A percentile compares a stretch with the other conserved stretches of the same genome.
Evolutionary conservation across 2,888 invertebrate species (phyloP).

Genomic region (Hirtodrosophila histrioides): DNA sequence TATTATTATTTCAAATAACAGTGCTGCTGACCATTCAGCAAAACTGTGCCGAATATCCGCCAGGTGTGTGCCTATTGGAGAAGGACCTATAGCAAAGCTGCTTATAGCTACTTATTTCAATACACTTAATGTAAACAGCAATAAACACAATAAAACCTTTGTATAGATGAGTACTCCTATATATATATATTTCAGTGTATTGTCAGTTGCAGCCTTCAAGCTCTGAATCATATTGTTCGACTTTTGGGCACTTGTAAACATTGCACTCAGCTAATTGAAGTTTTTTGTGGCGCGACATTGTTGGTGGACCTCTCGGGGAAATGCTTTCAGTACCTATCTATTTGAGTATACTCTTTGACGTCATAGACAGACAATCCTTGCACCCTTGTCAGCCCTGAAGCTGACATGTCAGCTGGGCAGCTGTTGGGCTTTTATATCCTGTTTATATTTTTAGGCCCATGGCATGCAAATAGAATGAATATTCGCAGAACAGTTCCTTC

Average conservation of each 20-base stretch:
- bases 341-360: constrained; percentile 26
- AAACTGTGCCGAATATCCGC: constrained; percentile 44
- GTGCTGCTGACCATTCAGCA: constrained; percentile 23
- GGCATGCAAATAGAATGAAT: no score
- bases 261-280: constrained; percentile 67
- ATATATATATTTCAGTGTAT: neutral
- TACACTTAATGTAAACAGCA: constrained; percentile 7
- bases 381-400: constrained; percentile 48
- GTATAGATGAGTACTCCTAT: neutral
- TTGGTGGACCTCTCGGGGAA: neutral
- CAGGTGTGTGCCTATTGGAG: constrained; percentile 50
- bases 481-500: no score
- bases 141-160: constrained; percentile 28
- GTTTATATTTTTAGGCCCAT: no score
- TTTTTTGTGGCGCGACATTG: constrained; percentile 1
- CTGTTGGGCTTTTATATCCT: neutral
- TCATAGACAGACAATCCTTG: constrained; percentile 36
- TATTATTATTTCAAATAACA: constrained; percentile 27
- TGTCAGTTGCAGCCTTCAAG: neutral
- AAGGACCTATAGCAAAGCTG: constrained; percentile 13
- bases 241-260: constrained; percentile 25
- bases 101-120: constrained; percentile 16
- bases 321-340: constrained; percentile 10
- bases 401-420: constrained; percentile 14
- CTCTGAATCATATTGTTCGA: constrained; percentile 5